Evolutionary conservation across 2,888 invertebrate species (phyloP).

Genomic region (Nebria brevicollis): DNA sequence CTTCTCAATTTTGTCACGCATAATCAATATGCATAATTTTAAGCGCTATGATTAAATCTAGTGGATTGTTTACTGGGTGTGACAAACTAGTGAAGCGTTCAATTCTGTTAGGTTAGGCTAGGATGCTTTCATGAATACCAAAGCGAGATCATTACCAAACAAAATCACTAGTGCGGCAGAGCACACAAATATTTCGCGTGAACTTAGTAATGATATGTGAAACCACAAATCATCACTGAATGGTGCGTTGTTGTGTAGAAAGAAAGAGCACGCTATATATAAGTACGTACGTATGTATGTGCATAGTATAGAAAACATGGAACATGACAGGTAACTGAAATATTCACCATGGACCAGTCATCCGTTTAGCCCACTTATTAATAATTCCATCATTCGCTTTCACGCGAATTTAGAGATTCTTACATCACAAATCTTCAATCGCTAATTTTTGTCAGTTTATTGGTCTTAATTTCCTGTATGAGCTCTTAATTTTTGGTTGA

Average conservation of each 20-base stretch:
- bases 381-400: no score
- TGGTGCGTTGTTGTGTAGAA: not conserved
- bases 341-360: no score
- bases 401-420: no score
- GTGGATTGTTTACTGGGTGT: slow-evolving; percentile 1
- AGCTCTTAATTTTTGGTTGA: no score
- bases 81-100: not conserved
- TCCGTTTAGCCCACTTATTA: no score
- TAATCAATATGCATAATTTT: not conserved
- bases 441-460: no score
- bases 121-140: slow-evolving; percentile 1
- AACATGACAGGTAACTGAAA: no score
- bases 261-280: not conserved
- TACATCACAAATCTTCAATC: no score
- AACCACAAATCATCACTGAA: not conserved
- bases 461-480: no score
- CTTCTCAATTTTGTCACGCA: not conserved
- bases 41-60: slow-evolving; percentile 1
- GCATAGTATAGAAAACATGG: no score
- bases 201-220: not conserved
- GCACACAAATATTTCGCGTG: not conserved
- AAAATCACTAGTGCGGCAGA: not conserved
- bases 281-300: no score
- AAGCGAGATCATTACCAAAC: not conserved
- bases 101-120: not conserved